Evolutionary conservation across 2,797 vertebrate genomes (phyloP), one percentile per base, ranked within the genome.

Genomic region (Betta splendens): DNA sequence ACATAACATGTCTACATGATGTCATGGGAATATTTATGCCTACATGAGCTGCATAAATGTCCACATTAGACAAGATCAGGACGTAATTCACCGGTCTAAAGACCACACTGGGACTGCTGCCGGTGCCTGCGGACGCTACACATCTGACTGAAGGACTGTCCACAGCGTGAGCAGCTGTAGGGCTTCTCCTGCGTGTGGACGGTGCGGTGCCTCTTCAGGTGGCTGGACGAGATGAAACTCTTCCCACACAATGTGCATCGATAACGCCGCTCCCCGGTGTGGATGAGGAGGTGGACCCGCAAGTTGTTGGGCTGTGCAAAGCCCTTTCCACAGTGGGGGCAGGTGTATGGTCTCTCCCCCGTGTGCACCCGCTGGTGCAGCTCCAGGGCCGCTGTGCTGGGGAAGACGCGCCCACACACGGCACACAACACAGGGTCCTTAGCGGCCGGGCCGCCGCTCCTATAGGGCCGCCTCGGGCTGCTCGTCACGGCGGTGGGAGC

Each of bases 121-220:
- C 88, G 74, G 67, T 90, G 88, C 40, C 88, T 59, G 8, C 88
- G 84, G 2, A 90, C 85, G 15, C 89, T 90, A 50, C 89, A 89
- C 83, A 89, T 87, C 35, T 91, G 89, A 53, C 87, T 88, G 67
- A 91, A 91, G 44, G 88, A 85, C 83, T 90, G 89, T 57, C 89
- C 89, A 1, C 89, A 91, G 55, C 85, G 85, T 0, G 85, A 65
- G 65, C 89, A 91, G 75, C 81, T 85, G 78, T 89, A 91, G 8
- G 89, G 89, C 33, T 90, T 89, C 72, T 90, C 89, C 69, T 90
- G 85, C 0, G 89, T 91, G 84, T 91, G 89, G 11, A 91, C 89
- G 0, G 85, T 89, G 72, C 85, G 85, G 73, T 91, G 89, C 40
- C 89, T 59, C 80, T 90, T 91, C 31, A 91, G 76, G 42, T 89